These are phyloP conservation scores for Ormyrus rosae DNA, from an alignment of 2,888 invertebrate species.

Conservation along the genomic window DNA sequence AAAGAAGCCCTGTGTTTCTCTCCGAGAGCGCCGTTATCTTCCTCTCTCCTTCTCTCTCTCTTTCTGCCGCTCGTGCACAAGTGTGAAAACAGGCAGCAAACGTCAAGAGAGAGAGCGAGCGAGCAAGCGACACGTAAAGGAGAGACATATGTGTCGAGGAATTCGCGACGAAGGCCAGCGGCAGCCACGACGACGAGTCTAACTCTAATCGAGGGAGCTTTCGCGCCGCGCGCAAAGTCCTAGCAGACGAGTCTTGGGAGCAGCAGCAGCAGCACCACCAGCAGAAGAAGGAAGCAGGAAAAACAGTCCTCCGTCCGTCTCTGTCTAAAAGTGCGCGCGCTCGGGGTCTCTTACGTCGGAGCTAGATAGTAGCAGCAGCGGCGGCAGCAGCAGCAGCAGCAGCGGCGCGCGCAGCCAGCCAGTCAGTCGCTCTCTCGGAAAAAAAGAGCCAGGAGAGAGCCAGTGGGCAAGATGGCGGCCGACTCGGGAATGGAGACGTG, in stretches of 20 bases:
- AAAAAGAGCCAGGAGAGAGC: slow-evolving; percentile 42
- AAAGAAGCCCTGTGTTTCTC: background rate
- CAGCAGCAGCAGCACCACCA: background rate
- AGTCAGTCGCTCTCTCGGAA: background rate
- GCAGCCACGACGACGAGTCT: too few species aligned
- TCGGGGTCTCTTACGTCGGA: background rate
- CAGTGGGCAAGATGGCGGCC: slow-evolving; percentile 86
- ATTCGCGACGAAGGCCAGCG: background rate
- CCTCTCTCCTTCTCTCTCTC: slow-evolving; percentile 56
- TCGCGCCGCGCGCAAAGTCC: too few species aligned
- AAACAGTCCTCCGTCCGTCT: background rate
- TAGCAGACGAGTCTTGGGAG: background rate
- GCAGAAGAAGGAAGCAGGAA: slow-evolving; percentile 12
- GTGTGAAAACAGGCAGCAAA: slow-evolving; percentile 37
- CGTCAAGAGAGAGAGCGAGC: background rate
- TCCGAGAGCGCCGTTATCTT: background rate
- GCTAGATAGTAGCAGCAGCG: slow-evolving; percentile 12
- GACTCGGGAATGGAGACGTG: slow-evolving; percentile 96
- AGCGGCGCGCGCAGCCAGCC: background rate
- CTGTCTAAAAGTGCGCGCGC: background rate
- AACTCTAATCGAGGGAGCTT: too few species aligned
- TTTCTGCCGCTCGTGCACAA: slow-evolving; percentile 7
- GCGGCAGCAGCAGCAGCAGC: slow-evolving; percentile 13
- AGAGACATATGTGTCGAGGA: background rate
- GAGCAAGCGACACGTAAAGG: slow-evolving; percentile 1